Base-by-base conservation (phyloP, 2,113 vertebrate genomes). In the Sprattus sprattus region DNA sequence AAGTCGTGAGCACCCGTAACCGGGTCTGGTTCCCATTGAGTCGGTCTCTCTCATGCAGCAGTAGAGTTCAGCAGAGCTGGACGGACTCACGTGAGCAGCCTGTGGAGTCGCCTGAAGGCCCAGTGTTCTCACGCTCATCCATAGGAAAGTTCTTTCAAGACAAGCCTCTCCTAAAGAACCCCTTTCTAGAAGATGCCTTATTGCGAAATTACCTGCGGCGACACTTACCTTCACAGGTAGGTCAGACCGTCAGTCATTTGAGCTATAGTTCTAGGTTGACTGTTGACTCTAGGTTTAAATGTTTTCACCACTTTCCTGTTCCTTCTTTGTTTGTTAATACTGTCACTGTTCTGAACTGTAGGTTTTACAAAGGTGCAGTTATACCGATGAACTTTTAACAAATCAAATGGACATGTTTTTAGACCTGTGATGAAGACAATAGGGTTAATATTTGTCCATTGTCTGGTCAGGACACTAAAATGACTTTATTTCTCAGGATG, bases 161-260 rank as follows among this genome's bases (percentile, higher is more conserved):
- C 44, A 91, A 81, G 32, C 95, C 95, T 0, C 45, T 91, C 80
- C 87, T 93, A 45, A 94, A 94, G 84, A 96, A 95, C 86, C 93
- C 39, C 0, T 95, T 95, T 88, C 83, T 95, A 81, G 95, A 96
- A 85, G 96, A 96, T 81, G 89, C 92, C 78, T 90, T 96, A 85
- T 95, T 96, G 52, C 90, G 15, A 89, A 93, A 90, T 71, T 97
- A 96, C 89, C 89, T 95, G 88, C 93, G 87, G 82, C 90, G 94
- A 82, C 92, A 94, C 85, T 90, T 96, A 44, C 94, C 95, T 0
- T 54, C 92, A 4, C 60, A 96, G 96, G 96, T 96, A 85, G 3
- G 16, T 78, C 39, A 39, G 39, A 39, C 39, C 39, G 39, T 39
- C 39, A 39, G 39, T 39, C 28, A 6, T 16, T 78, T 78, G 71